phyloP scores from a whole-genome alignment of 2,113 vertebrate genomes.

The Nesospiza acunhae region DNA sequence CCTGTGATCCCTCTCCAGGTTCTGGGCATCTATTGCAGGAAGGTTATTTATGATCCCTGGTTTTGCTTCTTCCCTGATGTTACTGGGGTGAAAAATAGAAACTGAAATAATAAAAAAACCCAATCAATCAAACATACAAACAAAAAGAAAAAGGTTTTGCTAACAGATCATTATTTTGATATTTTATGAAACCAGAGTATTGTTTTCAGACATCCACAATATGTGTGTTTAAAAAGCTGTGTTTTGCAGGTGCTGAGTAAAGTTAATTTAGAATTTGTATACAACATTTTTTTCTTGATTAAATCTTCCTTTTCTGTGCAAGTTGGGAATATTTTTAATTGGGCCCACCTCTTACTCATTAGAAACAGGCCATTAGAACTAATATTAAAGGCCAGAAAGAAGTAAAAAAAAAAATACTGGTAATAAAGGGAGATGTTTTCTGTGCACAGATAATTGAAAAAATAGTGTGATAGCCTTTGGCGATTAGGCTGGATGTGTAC shows the following conservation, averaged over 20 bases:
- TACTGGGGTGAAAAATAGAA: background rate
- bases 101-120: background rate
- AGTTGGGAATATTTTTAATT: conserved; percentile 15
- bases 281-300: background rate
- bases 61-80: background rate
- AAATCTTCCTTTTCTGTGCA: background rate
- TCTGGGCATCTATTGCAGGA: background rate
- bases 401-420: background rate
- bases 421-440: background rate
- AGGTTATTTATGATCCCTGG: background rate
- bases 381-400: background rate
- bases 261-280: background rate
- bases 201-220: background rate
- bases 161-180: background rate
- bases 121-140: background rate
- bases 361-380: background rate
- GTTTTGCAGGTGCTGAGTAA: background rate
- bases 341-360: background rate
- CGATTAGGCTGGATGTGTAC: background rate
- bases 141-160: background rate
- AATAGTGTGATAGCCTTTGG: background rate
- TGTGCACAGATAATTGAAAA: conserved; percentile 26
- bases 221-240: background rate
- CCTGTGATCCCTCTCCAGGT: background rate
- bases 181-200: background rate